Base-by-base conservation (phyloP, 2,797 vertebrate species). In the Scolopax rusticola region DNA sequence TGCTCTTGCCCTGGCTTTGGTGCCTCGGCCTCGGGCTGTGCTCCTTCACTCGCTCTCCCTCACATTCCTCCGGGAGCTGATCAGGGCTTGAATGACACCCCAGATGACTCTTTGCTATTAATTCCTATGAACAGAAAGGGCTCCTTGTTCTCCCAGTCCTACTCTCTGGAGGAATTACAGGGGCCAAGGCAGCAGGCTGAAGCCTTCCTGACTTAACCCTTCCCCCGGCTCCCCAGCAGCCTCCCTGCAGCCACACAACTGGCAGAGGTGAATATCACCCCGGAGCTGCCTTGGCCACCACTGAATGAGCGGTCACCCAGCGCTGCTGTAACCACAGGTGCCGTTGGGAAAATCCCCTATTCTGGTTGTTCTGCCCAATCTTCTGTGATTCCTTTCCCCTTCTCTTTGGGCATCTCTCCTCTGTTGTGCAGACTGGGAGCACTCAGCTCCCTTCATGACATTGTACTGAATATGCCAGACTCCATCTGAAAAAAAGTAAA, bases 41-140 rank as follows among this genome's bases (percentile, higher is more conserved):
- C 74, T 90, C 78, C 57, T 77, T 90, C 4, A 15, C 84, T 87
- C 56, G 20, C 94, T 94, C 95, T 90, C 94, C 59, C 96, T 95
- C 12, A 5, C 97, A 98, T 98, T 98, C 98, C 97, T 98, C 97
- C 43, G 97, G 97, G 98, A 98, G 98, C 97, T 84, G 98, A 98
- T 98, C 98, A 98, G 98, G 96, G 97, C 97, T 98, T 98, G 98
- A 98, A 98, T 98, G 98, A 98, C 98, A 98, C 98, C 98, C 98
- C 97, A 98, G 98, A 98, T 98, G 98, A 98, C 98, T 98, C 98
- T 97, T 97, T 98, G 98, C 98, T 98, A 98, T 98, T 98, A 98
- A 98, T 98, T 98, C 98, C 97, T 97, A 94, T 51, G 96, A 97
- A 98, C 68, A 98, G 98, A 98, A 98, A 98, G 96, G 97, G 96